Conservation (phyloP, 2,113 vertebrate genomes). For the Odocoileus hemionus region DNA sequence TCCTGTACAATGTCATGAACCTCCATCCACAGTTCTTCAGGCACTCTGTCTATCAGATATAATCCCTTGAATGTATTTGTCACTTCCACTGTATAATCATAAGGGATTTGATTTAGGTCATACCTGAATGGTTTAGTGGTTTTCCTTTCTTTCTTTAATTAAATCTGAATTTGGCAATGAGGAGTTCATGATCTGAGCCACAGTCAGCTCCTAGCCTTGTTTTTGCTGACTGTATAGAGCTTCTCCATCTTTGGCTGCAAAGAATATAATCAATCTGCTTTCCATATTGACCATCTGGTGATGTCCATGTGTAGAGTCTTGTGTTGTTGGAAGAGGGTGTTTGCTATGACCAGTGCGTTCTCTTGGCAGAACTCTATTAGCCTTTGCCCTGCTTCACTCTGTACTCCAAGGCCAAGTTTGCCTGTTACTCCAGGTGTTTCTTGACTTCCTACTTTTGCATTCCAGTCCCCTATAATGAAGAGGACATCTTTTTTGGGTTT, state of each 20-base stretch:
- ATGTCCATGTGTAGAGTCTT: neutral
- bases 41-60: neutral
- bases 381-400: neutral
- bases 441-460: neutral
- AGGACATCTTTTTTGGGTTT: neutral
- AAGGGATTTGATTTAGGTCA: neutral
- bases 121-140: neutral
- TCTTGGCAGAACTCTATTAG: neutral
- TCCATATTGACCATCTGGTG: neutral
- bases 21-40: neutral
- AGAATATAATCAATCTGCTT: neutral
- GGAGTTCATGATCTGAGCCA: neutral
- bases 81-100: neutral
- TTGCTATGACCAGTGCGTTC: neutral
- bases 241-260: neutral
- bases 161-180: neutral
- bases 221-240: neutral
- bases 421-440: neutral
- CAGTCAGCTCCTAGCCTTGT: neutral
- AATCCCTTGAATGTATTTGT: neutral
- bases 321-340: neutral
- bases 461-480: neutral
- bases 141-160: neutral
- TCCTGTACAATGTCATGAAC: neutral
- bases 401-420: neutral